Evolutionary conservation across 2,113 vertebrate species (phyloP), one percentile per base, ranked within the genome.

Genomic region (Pleuronectes platessa): DNA sequence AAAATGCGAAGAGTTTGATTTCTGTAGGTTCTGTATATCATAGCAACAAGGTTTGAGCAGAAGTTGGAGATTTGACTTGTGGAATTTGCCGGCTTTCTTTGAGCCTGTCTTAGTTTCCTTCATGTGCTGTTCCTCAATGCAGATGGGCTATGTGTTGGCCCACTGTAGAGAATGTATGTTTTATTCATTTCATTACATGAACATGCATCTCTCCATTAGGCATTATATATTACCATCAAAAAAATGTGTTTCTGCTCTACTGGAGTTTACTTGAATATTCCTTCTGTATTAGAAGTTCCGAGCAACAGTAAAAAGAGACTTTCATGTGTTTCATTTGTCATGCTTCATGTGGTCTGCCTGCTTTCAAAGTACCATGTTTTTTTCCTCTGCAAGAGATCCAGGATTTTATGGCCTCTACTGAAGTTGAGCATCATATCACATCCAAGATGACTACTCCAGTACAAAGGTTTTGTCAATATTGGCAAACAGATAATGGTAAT

Each of bases 401-500:
- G 13, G 55, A 61, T 35, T 21, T 0, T 20, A 21, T 55, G 26
- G 49, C 18, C 51, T 73, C 20, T 6, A 68, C 51, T 68, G 27
- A 84, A 14, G 11, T 45, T 12, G 4, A 21, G 5, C n/a, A 42
- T 45, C 14, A 26, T n/a, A 26, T 47, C 42, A 11, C 4, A 2
- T 65, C 14, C 11, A 40, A 4, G n/a, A 64, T 58, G 42, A 27
- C 40, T 42, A 13, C 10, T 42, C 40, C 37, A 59, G 56, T 14
- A n/a, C 20, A n/a, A 54, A 54, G 51, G 51, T n/a, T 54, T 54
- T 54, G 51, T n/a, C 20, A 54, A 49, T 71, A 71, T 20, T 53
- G 40, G 8, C 20, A 58, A 40, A 37, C 6, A n/a, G 55, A 47
- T 26, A 37, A 42, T 35, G 56, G 47, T 0, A 63, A 5, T 17